phyloP scores from a whole-genome alignment of 2,888 invertebrate species.

The Aphidoletes aphidimyza region DNA sequence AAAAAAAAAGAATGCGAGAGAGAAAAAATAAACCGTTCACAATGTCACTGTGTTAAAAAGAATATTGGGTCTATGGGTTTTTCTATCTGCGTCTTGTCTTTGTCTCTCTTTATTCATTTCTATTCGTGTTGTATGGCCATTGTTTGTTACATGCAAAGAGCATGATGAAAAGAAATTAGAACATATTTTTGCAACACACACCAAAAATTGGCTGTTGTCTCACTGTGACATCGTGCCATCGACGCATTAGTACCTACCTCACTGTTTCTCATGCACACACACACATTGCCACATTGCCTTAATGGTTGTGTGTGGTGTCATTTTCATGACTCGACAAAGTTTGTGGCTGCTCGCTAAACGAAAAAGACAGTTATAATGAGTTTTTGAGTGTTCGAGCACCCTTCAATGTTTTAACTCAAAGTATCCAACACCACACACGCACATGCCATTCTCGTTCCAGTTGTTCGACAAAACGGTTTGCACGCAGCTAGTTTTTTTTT shows the following conservation, averaged over 20 bases:
- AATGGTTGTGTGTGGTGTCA: too few relatives aligned
- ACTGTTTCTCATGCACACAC: too few relatives aligned
- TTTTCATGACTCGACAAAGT: neutral
- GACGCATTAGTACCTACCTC: neutral
- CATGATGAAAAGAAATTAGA: neutral
- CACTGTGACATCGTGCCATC: neutral
- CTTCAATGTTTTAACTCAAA: neutral
- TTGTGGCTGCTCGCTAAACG: neutral
- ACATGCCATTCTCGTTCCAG: neutral
- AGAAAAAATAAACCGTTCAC: too few relatives aligned
- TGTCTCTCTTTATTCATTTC: neutral
- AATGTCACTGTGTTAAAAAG: constrained; percentile 34
- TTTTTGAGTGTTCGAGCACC: neutral
- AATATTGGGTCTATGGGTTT: neutral
- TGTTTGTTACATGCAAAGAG: constrained; percentile 5
- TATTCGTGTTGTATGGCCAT: neutral
- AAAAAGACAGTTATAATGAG: neutral
- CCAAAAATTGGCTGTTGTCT: too few relatives aligned
- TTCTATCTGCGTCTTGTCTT: neutral
- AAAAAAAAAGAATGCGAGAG: neutral
- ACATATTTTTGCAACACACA: neutral
- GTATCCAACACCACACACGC: neutral
- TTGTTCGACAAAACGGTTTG: neutral
- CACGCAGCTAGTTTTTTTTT: constrained; percentile 1
- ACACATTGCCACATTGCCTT: too few relatives aligned